These are phyloP conservation scores for Parotia lawesii DNA, from an alignment of 2,113 vertebrate species.

Conservation along the genomic window DNA sequence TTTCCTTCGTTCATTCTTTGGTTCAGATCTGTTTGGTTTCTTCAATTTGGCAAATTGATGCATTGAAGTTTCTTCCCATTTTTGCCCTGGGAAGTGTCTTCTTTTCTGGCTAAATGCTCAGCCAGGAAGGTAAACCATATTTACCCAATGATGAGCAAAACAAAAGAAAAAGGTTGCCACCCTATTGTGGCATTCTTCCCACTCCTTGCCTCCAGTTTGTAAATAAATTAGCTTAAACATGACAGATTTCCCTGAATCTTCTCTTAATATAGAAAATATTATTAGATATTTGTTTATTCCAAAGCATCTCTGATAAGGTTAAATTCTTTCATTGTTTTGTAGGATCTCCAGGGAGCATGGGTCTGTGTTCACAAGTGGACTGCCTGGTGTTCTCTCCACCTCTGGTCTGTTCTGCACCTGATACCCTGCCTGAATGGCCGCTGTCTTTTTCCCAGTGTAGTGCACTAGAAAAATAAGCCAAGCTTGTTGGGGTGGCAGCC, in stretches of 20 bases:
- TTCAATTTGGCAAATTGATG: background rate
- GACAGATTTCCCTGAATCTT: background rate
- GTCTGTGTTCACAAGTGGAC: background rate
- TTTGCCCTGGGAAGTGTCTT: background rate
- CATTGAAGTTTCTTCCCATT: background rate
- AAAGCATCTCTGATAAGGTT: background rate
- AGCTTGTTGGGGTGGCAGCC: background rate
- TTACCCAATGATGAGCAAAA: background rate
- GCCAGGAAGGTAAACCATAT: background rate
- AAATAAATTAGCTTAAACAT: background rate
- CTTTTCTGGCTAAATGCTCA: background rate
- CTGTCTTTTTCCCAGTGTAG: background rate
- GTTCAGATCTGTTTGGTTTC: background rate
- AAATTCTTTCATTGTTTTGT: background rate
- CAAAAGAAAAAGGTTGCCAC: background rate
- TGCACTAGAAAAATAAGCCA: background rate
- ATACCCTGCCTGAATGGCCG: fast-evolving
- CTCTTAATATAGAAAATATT: background rate
- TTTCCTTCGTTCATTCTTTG: background rate
- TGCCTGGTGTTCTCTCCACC: background rate
- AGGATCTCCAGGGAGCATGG: background rate
- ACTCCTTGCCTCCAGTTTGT: background rate
- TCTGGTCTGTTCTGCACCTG: background rate
- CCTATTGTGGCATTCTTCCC: background rate
- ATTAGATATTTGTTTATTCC: background rate